Base-by-base conservation (phyloP, 2,113 vertebrate genomes). In the Origma solitaria region DNA sequence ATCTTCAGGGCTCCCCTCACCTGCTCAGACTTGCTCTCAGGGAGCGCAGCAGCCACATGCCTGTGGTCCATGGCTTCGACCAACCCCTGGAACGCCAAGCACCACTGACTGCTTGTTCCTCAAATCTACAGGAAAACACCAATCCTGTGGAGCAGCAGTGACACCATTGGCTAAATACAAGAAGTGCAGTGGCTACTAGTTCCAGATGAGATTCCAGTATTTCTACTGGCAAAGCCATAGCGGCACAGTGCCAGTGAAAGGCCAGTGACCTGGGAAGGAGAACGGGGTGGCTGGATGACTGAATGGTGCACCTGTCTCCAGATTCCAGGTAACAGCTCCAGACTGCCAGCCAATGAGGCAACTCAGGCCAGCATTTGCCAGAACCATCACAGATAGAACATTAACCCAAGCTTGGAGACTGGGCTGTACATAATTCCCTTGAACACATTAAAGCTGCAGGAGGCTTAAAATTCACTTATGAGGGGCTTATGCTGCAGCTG, bases 101-200 rank as follows among this genome's bases (percentile, higher is more conserved):
- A 54, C 13, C 30, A 5, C 25, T 40, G 9, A 17, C 50, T 16
- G 51, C 11, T 3, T 4, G 30, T 57, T 44, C 76, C 86, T 44
- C 37, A 47, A 23, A 40, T 27, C 76, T 44, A 33, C 33, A 54
- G 72, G 70, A 92, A 94, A 88, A 82, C 54, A 77, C 75, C 56
- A 33, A 82, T 97, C 95, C 91, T 71, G 72, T 61, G 82, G 95
- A 95, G 95, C 95, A 97, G 96, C 96, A 97, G 96, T 97, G 97
- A 97, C 97, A 97, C 97, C 97, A 95, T 68, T 78, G 96, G 97
- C 96, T 95, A 96, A 94, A 58, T 18, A 62, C 47, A 90, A 95
- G 97, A 94, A 97, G 75, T 97, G 96, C 97, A 97, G 45, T 49
- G 64, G 47, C 60, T 73, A 13, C 50, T 11, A 13, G 20, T 24